Evolutionary conservation across 2,888 invertebrate genomes (phyloP).

Genomic region (Teinopalpus imperialis): DNA sequence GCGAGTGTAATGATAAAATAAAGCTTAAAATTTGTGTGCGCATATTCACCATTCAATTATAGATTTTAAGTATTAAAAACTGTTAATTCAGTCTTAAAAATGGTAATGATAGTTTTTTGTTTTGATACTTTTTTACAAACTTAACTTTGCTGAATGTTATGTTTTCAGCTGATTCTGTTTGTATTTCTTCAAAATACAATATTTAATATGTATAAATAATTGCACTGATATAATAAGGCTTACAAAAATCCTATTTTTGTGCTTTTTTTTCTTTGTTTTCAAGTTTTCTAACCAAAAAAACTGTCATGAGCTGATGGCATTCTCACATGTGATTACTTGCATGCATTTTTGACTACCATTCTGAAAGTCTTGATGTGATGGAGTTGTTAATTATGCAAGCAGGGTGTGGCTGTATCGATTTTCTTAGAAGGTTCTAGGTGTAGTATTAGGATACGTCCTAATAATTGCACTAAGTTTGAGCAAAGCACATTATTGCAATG

Average conservation of each 20-base stretch:
- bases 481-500: conserved; percentile 56
- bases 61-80: conserved; percentile 34
- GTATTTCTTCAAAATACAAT: conserved; percentile 33
- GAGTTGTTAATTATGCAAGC: conserved; percentile 73
- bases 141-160: conserved; percentile 61
- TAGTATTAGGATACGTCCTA: conserved; percentile 70
- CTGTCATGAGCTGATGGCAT: conserved; percentile 65
- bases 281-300: conserved; percentile 77
- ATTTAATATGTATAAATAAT: conserved; percentile 16
- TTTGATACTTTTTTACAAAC: conserved; percentile 81
- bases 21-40: conserved; percentile 39
- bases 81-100: conserved; percentile 60
- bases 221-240: conserved; percentile 28
- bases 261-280: conserved; percentile 75
- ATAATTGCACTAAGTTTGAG: conserved; percentile 66
- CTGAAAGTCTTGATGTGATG: conserved; percentile 45
- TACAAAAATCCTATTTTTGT: conserved; percentile 50
- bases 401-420: conserved; percentile 83
- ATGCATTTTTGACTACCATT: conserved; percentile 52
- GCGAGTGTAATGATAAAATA: conserved; percentile 53
- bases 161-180: conserved; percentile 49
- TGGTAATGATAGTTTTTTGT: conserved; percentile 83
- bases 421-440: conserved; percentile 79
- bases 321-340: conserved; percentile 69
- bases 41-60: conserved; percentile 32